Evolutionary conservation across 2,113 vertebrate species (phyloP).

Genomic region (Trematomus loennbergii): DNA sequence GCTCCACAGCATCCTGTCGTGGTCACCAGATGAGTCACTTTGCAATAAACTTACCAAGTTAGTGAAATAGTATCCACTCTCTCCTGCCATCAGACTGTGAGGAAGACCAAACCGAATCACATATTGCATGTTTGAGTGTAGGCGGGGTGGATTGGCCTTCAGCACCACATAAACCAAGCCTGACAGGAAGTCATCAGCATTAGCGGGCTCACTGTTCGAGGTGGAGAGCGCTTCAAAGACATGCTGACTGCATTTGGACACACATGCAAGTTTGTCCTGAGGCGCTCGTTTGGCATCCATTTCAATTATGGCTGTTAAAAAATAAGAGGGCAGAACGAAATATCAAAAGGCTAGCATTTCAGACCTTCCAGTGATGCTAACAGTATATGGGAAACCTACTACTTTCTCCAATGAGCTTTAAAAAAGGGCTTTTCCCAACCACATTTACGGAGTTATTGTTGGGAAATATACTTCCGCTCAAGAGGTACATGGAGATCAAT

Average conservation of each 20-base stretch:
- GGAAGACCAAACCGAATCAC: conserved; percentile 87
- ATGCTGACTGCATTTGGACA: conserved; percentile 84
- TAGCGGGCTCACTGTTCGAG: conserved; percentile 82
- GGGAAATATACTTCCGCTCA: too few species aligned
- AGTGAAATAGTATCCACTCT: conserved; percentile 87
- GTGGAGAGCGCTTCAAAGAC: conserved; percentile 82
- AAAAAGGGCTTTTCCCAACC: too few species aligned
- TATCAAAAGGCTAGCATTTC: background rate
- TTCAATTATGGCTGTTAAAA: conserved; percentile 82
- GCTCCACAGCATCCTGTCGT: background rate
- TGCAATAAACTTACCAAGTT: conserved; percentile 79
- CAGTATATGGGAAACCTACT: background rate
- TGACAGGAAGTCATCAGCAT: conserved; percentile 86
- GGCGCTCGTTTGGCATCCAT: conserved; percentile 87
- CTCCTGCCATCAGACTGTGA: conserved; percentile 85
- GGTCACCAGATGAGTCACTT: background rate
- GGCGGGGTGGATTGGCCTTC: conserved; percentile 85
- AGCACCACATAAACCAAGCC: conserved; percentile 83
- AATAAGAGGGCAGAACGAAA: background rate
- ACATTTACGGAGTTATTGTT: too few species aligned
- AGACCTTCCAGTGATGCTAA: background rate
- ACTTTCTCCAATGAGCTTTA: too few species aligned
- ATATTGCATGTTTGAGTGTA: conserved; percentile 87
- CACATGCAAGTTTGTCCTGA: conserved; percentile 85
- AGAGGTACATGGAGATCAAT: too few species aligned